These are phyloP conservation scores for Brachyhypopomus occidentalis DNA, from an alignment of 2,113 vertebrate species.

Conservation along the genomic window DNA sequence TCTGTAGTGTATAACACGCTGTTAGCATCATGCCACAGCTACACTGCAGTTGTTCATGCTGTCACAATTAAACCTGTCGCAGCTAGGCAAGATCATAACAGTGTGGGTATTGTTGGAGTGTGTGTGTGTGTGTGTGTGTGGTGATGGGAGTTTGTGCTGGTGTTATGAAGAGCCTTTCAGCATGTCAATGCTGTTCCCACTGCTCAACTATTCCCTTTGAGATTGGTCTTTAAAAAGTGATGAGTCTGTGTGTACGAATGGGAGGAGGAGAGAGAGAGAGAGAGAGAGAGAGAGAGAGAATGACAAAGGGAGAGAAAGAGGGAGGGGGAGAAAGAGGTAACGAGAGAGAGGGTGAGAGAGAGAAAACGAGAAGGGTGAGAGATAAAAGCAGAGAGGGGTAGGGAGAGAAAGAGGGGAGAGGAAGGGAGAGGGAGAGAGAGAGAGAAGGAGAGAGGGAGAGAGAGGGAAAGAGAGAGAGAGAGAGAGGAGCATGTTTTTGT, in stretches of 20 bases:
- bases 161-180: slow-evolving; percentile 15
- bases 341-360: slow-evolving; percentile 46
- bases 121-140: slow-evolving; percentile 25
- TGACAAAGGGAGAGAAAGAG: slow-evolving; percentile 20
- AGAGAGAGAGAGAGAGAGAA: background rate
- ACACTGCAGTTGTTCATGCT: background rate
- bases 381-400: no score
- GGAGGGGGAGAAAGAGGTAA: slow-evolving; percentile 38
- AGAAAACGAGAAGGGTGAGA: no score
- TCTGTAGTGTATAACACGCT: background rate
- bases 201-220: slow-evolving; percentile 30
- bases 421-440: slow-evolving; percentile 46
- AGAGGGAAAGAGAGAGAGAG: no score
- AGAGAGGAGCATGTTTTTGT: no score
- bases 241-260: background rate
- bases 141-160: background rate
- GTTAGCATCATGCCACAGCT: background rate
- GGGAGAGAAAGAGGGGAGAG: no score
- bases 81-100: background rate
- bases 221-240: slow-evolving; percentile 37
- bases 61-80: background rate
- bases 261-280: slow-evolving; percentile 4
- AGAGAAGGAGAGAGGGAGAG: no score
- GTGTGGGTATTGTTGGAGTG: background rate
- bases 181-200: background rate